These are phyloP conservation scores for Leptobrachium leishanense DNA, from an alignment of 2,113 vertebrate genomes.

Conservation along the genomic window DNA sequence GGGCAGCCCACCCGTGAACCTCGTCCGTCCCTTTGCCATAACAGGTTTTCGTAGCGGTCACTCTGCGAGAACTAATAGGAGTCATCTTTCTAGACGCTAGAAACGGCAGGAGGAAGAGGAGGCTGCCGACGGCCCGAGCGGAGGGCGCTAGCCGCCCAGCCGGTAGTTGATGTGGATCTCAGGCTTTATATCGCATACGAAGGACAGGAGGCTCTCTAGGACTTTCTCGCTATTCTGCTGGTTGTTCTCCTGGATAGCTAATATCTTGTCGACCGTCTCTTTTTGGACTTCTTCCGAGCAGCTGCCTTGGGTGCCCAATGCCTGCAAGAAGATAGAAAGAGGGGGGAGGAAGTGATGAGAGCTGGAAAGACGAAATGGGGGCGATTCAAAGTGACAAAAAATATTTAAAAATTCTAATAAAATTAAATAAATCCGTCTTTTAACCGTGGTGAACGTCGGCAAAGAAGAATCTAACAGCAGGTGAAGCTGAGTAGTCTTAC, in stretches of 20 bases:
- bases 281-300: slow-evolving; percentile 91
- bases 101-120: background rate
- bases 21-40: background rate
- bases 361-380: no score
- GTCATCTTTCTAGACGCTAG: background rate
- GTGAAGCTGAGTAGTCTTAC: no score
- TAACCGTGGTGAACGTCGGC: no score
- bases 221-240: slow-evolving; percentile 81
- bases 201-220: slow-evolving; percentile 78
- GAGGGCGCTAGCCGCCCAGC: slow-evolving; percentile 74
- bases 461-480: no score
- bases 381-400: no score
- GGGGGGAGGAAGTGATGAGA: no score
- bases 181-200: slow-evolving; percentile 88
- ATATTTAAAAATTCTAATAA: no score
- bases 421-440: no score
- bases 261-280: slow-evolving; percentile 86
- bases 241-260: slow-evolving; percentile 80
- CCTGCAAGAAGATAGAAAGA: slow-evolving; percentile 60
- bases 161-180: slow-evolving; percentile 94
- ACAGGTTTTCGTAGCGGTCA: slow-evolving; percentile 4
- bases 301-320: slow-evolving; percentile 91
- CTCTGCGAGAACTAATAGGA: background rate
- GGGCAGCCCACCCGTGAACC: background rate
- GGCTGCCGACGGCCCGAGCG: background rate